Evolutionary conservation across 2,888 invertebrate genomes (phyloP), one percentile per base, ranked within the genome.

Genomic region (Dicycla oo): DNA sequence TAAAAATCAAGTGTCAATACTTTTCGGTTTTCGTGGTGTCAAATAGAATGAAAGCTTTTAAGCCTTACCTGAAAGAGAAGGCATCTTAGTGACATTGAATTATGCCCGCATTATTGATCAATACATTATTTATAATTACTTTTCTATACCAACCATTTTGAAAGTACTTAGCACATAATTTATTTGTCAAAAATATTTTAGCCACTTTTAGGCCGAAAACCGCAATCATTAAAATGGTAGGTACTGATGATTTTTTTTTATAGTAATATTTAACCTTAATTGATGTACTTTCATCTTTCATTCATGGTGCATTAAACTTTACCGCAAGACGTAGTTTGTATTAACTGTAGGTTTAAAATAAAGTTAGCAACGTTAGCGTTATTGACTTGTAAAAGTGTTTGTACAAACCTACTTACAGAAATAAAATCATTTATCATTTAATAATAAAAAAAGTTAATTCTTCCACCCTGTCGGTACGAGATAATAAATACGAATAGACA

Each of bases 241-340:
- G 15, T 30, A 18, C n/a, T 49, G 13, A 51, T 20, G n/a, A 30
- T 38, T 49, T 40, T 60, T 30, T 47, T 49, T 58, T 56, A 56
- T 30, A 23, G 18, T 23, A 8, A 68, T 23, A 61, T 53, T 58
- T 40, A 60, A 45, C 57, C 20, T 73, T 62, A 73, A 66, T 69
- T 23, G 11, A 54, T 53, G 54, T 58, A 47, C 56, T 68, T 67
- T 61, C 51, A 72, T 34, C 38, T 51, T 53, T 20, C 53, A 72
- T 72, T 81, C 51, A 72, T 34, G 43, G 54, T 53, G 23, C 53
- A 72, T 72, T 81, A 61, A 47, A 67, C 45, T 5, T 58, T n/a
- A 66, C 56, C 70, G 15, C 40, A 62, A 26, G 20, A 20, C 49
- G 53, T 30, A 43, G 75, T 75, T 57, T 56, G 20, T 64, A 47